Evolutionary conservation across 2,113 vertebrate species (phyloP).

Genomic region (Menura novaehollandiae): DNA sequence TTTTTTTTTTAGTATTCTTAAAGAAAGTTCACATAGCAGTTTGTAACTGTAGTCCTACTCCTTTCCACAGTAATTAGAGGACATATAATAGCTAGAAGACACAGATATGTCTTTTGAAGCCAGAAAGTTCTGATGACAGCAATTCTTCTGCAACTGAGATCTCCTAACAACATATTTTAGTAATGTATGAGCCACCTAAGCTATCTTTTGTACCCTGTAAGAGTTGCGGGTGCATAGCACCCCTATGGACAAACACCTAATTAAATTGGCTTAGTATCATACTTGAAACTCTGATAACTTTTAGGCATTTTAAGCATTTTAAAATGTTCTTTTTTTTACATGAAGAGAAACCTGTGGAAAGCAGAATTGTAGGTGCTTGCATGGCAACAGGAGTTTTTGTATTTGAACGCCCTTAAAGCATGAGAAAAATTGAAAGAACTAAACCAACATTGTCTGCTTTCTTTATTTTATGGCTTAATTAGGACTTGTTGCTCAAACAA

Average conservation of each 20-base stretch:
- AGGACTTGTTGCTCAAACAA: conserved; percentile 26
- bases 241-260: neutral
- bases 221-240: neutral
- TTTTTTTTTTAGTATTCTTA: neutral
- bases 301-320: neutral
- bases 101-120: neutral
- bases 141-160: neutral
- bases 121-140: neutral
- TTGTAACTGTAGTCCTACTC: neutral
- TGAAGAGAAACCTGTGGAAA: neutral
- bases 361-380: neutral
- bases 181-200: neutral
- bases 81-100: neutral
- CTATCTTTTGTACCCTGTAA: neutral
- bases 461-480: conserved; percentile 14
- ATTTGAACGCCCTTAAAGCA: neutral
- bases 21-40: neutral
- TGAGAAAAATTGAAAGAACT: neutral
- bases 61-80: neutral
- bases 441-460: neutral
- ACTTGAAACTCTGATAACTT: neutral
- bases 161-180: neutral
- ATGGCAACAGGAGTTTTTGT: neutral
- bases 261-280: neutral
- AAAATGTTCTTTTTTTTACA: neutral